Conservation (phyloP, 2,113 vertebrate species). For the Oreotrochilus melanogaster region DNA sequence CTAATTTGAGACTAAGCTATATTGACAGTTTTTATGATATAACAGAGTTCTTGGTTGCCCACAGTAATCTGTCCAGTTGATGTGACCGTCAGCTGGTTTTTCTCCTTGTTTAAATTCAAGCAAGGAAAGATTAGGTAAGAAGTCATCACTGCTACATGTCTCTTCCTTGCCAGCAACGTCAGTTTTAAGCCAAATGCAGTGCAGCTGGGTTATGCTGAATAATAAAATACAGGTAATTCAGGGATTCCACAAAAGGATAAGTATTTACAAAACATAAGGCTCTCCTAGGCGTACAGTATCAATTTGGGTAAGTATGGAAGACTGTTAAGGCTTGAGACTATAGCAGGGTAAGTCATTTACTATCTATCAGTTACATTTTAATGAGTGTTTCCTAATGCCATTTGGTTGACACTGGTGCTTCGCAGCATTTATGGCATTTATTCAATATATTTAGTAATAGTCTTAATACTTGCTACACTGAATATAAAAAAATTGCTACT, state of each 20-base stretch:
- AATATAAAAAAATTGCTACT: conserved; percentile 13
- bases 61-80: background rate
- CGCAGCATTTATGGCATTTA: background rate
- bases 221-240: conserved; percentile 52
- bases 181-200: conserved; percentile 11
- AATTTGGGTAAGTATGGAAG: conserved; percentile 18
- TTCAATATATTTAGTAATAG: conserved; percentile 36
- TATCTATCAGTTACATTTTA: conserved; percentile 58
- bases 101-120: background rate
- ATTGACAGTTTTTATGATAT: background rate
- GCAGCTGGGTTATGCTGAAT: background rate
- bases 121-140: background rate
- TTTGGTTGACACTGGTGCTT: background rate
- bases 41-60: background rate
- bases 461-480: conserved; percentile 12
- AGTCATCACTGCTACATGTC: background rate
- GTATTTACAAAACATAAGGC: conserved; percentile 34
- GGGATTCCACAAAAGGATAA: conserved; percentile 37
- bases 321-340: conserved; percentile 30
- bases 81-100: background rate
- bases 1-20: conserved; percentile 9
- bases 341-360: conserved; percentile 34
- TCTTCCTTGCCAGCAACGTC: background rate
- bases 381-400: background rate
- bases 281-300: background rate